Base-by-base conservation (phyloP, 1,140 invertebrate genomes). In the Caenorhabditis inopinata region DNA sequence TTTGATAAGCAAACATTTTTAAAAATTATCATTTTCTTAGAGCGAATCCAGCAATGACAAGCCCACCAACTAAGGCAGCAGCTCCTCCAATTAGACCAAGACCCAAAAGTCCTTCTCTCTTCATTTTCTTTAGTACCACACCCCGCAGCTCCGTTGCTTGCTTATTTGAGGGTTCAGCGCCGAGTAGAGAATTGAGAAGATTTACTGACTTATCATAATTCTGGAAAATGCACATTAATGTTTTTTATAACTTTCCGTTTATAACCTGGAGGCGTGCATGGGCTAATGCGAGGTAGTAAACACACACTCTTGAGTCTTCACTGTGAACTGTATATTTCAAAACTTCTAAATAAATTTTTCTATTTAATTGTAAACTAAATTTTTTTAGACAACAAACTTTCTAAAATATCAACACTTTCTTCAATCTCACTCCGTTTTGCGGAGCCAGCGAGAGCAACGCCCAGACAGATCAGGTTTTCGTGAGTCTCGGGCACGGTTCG, bases 81-180 rank as follows among this genome's bases (percentile, higher is more conserved):
- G 32, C 58, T 38, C 58, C 58, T 0, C 58, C 58, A 9, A 68
- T 3, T 1, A 68, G 9, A 21, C 58, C 58, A 5, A 68, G 11
- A 7, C 58, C 58, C 1, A 68, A 32, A 38, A 68, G 58, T 1
- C 32, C 58, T 21, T 68, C 58, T 21, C 32, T 4, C 38, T 68
- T 68, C 58, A 68, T 68, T 68, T 38, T 68, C 58, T 68, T 68
- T 68, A 38, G 5, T 12, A 68, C 58, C n/a, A 42, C 58, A 21
- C n/a, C 38, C 11, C 58, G 32, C 35, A 68, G 58, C 12, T 38
- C 58, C 0, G 16, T 68, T 5, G 58, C 58, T 68, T 68, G 58
- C 58, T 38, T 35, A 9, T 68, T 68, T 9, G 58, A 38, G 35
- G 58, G 58, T 21, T 68, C 58, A 9, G 32, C 21, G 12, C 58